Percentiles rank a stretch among this genome's conserved stretches.
Conservation (phyloP, 2,888 invertebrate genomes). For the Dascillus cervinus region DNA sequence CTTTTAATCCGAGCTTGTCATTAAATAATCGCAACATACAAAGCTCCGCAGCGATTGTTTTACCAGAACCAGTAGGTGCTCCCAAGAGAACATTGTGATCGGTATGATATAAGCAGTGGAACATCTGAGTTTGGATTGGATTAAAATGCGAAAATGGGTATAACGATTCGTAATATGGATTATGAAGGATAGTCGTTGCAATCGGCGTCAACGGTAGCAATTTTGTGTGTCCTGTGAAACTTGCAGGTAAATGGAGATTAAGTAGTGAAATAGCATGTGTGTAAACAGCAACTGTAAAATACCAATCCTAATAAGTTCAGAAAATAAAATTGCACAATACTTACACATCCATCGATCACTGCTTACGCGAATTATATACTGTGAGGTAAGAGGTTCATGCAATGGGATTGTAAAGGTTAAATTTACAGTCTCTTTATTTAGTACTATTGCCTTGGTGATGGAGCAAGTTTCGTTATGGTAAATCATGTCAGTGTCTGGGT, state of each 20-base stretch:
- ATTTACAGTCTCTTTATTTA: slow-evolving; percentile 67
- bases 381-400: slow-evolving; percentile 80
- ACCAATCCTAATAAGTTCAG: background rate
- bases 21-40: slow-evolving; percentile 92
- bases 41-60: slow-evolving; percentile 96
- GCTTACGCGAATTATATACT: slow-evolving; percentile 81
- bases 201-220: slow-evolving; percentile 85
- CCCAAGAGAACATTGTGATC: slow-evolving; percentile 90
- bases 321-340: slow-evolving; percentile 19
- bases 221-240: slow-evolving; percentile 89
- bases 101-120: slow-evolving; percentile 91
- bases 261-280: slow-evolving; percentile 61
- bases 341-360: slow-evolving; percentile 76
- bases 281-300: slow-evolving; percentile 22
- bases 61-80: slow-evolving; percentile 94
- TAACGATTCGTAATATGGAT: slow-evolving; percentile 67
- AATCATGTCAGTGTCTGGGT: slow-evolving; percentile 87
- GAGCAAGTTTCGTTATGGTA: slow-evolving; percentile 94
- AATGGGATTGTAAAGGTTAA: slow-evolving; percentile 94
- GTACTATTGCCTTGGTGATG: slow-evolving; percentile 49
- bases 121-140: slow-evolving; percentile 97
- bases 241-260: slow-evolving; percentile 83
- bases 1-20: slow-evolving; percentile 69
- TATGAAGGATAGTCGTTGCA: slow-evolving; percentile 69
- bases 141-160: slow-evolving; percentile 95